Conservation (phyloP, 2,113 vertebrate species). For the Rhegmatorhina hoffmannsi region DNA sequence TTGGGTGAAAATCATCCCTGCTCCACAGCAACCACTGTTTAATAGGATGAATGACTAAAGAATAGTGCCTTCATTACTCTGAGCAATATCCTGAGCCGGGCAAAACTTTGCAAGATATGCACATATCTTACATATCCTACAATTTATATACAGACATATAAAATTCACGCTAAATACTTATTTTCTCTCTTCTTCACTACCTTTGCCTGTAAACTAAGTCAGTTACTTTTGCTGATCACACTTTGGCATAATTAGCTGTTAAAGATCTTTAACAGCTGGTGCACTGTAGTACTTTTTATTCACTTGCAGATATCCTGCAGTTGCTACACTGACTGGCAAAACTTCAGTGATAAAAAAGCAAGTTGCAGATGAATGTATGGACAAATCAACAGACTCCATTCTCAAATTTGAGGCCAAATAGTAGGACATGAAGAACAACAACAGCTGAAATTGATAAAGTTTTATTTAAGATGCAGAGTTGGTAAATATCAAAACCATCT, state of each 20-base stretch:
- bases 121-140: too few species aligned
- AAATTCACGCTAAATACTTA: neutral
- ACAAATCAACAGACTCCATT: neutral
- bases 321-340: neutral
- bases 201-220: neutral
- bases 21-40: neutral
- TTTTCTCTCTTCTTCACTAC: neutral
- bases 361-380: neutral
- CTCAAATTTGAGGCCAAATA: neutral
- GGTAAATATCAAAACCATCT: neutral
- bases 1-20: neutral
- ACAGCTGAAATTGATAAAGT: neutral
- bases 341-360: neutral
- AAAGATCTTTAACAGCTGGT: neutral
- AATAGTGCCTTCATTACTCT: neutral
- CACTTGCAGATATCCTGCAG: neutral
- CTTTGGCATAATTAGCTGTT: neutral
- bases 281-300: neutral
- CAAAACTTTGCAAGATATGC: neutral
- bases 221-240: neutral
- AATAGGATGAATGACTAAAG: neutral
- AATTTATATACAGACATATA: neutral
- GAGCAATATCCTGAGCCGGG: neutral
- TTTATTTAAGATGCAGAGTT: neutral
- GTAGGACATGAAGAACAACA: neutral